Base-by-base conservation (phyloP, 2,888 invertebrate genomes). In the Eupithecia exiguata region DNA sequence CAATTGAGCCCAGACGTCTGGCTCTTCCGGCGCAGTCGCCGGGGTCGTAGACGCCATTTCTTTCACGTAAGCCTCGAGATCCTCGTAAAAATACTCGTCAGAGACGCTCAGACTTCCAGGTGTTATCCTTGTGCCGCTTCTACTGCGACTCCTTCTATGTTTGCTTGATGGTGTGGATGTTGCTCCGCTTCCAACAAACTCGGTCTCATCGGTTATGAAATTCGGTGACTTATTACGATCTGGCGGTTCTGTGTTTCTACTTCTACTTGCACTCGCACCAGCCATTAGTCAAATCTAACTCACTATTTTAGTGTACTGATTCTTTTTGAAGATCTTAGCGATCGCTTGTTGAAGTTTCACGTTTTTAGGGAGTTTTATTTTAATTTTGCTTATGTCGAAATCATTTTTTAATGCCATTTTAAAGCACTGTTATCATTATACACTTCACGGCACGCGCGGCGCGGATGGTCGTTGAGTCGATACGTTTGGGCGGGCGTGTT, bases 1-100 rank as follows among this genome's bases (percentile, higher is more conserved):
- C 71, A 99, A 92, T 87, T 97, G 96, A 67, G 96, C 96, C 96
- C 97, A 96, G 16, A 98, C 95, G 85, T 98, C 98, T 62, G 91
- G 93, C 61, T 91, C 90, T 16, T 86, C 84, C 0, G 83, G 82
- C 9, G 83, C 86, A 81, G 86, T 84, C 0, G 81, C 82, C 0
- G 78, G 79, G 14, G 78, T 77, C 0, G 85, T 80, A 9, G 87
- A 80, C 1, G 94, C 88, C 94, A 94, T 94, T 79, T 93, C 93
- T 79, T 87, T 91, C 16, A 94, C 93, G 91, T 95, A 95, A 67
- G 92, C 93, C 70, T 94, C 95, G 74, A 95, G 81, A 80, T 94
- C 94, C 78, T 93, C 89, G 81, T 90, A 92, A 84, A 94, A 94
- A 79, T 88, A 83, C 79, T 93, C 93, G 86, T 92, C 92, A 9